Evolutionary conservation across 1,140 invertebrate species (phyloP).

Genomic region (Bombus vancouverensis): DNA sequence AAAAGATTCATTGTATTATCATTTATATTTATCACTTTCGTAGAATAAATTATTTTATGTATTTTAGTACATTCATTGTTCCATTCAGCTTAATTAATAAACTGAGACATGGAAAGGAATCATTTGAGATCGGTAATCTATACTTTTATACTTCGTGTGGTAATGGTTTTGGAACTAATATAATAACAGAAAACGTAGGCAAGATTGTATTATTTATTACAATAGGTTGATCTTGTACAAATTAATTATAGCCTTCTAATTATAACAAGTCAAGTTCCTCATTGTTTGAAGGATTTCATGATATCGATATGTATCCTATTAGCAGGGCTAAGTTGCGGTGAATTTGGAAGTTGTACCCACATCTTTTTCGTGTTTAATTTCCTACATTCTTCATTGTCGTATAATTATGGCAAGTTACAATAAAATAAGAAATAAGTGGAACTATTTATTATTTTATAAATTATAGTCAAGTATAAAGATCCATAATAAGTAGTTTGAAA

Average conservation of each 20-base stretch:
- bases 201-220: slow-evolving; percentile 82
- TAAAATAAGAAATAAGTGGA: slow-evolving; percentile 45
- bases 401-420: slow-evolving; percentile 45
- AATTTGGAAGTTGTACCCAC: slow-evolving; percentile 74
- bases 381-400: slow-evolving; percentile 26
- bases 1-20: not conserved
- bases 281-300: slow-evolving; percentile 74
- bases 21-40: not conserved
- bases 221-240: slow-evolving; percentile 81
- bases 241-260: slow-evolving; percentile 80
- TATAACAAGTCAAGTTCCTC: slow-evolving; percentile 79
- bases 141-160: too few species aligned
- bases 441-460: slow-evolving; percentile 58
- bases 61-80: not conserved
- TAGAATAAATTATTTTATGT: not conserved
- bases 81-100: not conserved
- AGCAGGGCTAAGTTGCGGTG: slow-evolving; percentile 74
- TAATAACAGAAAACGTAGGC: slow-evolving; percentile 66
- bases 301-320: slow-evolving; percentile 81
- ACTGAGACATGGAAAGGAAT: too few species aligned
- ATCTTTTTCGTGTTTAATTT: slow-evolving; percentile 38
- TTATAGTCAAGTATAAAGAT: slow-evolving; percentile 40
- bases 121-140: not conserved
- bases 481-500: slow-evolving; percentile 28
- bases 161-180: not conserved